Evolutionary conservation across 2,888 invertebrate genomes (phyloP), one percentile per base, ranked within the genome.

Genomic region (Subacronicta megacephala): DNA sequence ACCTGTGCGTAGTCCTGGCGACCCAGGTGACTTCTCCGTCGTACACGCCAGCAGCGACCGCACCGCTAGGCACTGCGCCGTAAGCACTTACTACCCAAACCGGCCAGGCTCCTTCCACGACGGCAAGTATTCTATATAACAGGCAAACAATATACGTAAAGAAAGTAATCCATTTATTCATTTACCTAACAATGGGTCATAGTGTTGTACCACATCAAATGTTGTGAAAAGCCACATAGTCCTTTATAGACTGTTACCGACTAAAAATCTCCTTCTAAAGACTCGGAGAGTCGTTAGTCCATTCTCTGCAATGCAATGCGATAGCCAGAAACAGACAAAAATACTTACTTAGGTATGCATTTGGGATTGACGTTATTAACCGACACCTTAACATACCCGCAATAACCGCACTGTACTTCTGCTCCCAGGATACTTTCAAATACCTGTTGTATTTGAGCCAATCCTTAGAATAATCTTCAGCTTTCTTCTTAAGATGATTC

Each of bases 51-150:
- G 90, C 93, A 0, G 88, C 82, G 15, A 92, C 91, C 0, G 93
- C 93, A 3, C 92, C 92, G 69, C 90, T 89, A 4, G 93, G 93
- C 63, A 93, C 93, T 0, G 90, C 91, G 15, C 93, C 93, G 72
- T 88, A 88, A 20, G 92, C 90, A 61, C 91, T 88, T 66, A 90
- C 85, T 62, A 93, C 91, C 93, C 93, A 93, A 72, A 93, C 90
- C 0, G 91, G 0, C 89, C 90, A 1, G 82, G 62, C 17, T 78
- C 77, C 50, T 67, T 72, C 83, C 86, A 85, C 26, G 81, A 63
- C 0, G 90, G 89, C 61, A 90, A 55, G 83, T 88, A 90, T 23
- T 88, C 92, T 92, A 15, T 40, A 1, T 7, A n/a, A 49, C 9
- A 43, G 45, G n/a, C n/a, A n/a, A n/a, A n/a, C n/a, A n/a, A n/a